Evolutionary conservation across 2,797 vertebrate species (phyloP), one percentile per base, ranked within the genome.

Genomic region (Sebastes trivittatus): DNA sequence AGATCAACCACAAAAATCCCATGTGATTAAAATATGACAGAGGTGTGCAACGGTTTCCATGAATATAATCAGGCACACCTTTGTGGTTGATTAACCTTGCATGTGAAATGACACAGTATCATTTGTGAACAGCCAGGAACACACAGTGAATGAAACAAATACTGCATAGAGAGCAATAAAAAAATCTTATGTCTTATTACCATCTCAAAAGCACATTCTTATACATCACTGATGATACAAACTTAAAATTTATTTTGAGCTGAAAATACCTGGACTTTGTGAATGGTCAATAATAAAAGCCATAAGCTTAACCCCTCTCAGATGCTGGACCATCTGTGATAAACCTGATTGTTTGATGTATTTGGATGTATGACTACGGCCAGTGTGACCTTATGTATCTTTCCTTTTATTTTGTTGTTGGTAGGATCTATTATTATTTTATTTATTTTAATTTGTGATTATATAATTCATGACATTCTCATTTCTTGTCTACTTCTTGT

Each of bases 1-100:
- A 96, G 27, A 94, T 87, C 2, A 5, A 59, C 75, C 72, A 78
- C 62, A 80, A 22, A 74, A 74, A 22, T 11, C 4, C 38, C 58
- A 75, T 20, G 46, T 34, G 68, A 60, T 58, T 61, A 23, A 77
- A 86, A 72, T 72, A 55, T 75, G 61, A 71, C 32, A 54, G 4
- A 46, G 8, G 34, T 64, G 55, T 46, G 32, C 2, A 54, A n/a
- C 22, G 20, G 34, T 30, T 69, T 3, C 42, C 22, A 30, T 11
- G 6, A 75, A 59, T 38, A 59, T 29, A 69, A 77, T 54, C 66
- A 75, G 8, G 14, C 11, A 38, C 2, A 0, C 11, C 34, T 77
- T 32, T 58, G 7, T 34, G 10, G 65, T 68, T 32, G 10, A 68
- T 68, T 18, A 81, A 52, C 27, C 13, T 27, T 30, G 63, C 59